Conservation (phyloP, 2,888 invertebrate species). For the Drosophila anceps region DNA sequence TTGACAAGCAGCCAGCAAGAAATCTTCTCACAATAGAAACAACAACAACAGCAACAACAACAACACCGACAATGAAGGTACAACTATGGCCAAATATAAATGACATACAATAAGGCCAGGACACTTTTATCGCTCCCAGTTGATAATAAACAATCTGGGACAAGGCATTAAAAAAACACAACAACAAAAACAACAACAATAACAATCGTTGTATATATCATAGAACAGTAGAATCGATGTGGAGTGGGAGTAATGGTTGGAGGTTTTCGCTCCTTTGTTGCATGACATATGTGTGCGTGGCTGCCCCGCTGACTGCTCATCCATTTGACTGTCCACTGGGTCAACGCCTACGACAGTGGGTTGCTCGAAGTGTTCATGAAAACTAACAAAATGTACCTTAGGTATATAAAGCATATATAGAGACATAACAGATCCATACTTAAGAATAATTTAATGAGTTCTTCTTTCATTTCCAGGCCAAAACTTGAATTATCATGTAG, state of each 20-base stretch:
- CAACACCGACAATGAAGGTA: constrained; percentile 40
- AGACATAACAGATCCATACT: neutral
- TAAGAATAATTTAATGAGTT: too few relatives aligned
- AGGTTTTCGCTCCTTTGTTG: constrained; percentile 55
- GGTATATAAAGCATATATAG: neutral
- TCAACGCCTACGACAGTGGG: constrained; percentile 54
- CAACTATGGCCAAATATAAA: constrained; percentile 70
- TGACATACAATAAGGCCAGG: constrained; percentile 76
- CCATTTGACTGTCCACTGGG: constrained; percentile 70
- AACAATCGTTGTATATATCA: constrained; percentile 34
- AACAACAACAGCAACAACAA: constrained; percentile 31
- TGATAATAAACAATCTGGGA: constrained; percentile 80
- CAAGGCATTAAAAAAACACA: constrained; percentile 42
- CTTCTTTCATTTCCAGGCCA: too few relatives aligned
- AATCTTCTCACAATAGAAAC: constrained; percentile 62
- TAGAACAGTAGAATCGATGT: constrained; percentile 3
- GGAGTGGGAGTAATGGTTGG: constrained; percentile 3
- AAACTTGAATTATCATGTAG: neutral
- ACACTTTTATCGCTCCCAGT: constrained; percentile 78
- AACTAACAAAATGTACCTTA: neutral
- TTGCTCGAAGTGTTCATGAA: neutral
- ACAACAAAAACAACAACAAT: constrained; percentile 14
- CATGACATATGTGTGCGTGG: constrained; percentile 76
- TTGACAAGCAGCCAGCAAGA: constrained; percentile 76
- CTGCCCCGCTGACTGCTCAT: constrained; percentile 77